Base-by-base conservation (phyloP, 1,140 invertebrate species). In the Ladona fulva region DNA sequence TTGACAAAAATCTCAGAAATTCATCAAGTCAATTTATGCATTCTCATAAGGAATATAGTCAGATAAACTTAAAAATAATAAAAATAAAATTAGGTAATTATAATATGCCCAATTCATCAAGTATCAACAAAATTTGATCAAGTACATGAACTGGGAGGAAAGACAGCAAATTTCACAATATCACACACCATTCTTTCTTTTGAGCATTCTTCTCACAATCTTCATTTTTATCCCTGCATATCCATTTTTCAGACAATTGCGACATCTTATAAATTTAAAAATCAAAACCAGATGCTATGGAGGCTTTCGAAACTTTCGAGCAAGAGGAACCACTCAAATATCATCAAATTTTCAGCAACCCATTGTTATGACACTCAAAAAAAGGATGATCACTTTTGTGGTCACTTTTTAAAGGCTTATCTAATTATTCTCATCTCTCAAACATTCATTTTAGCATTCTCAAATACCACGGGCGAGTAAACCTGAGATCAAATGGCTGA, bases 141-240 rank as follows among this genome's bases (percentile, higher is more conserved):
- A 66, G 3, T 22, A 66, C 3, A 66, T 66, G 16, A 19, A 22
- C 5, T 3, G 52, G n/a, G 14, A 66, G 12, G 52, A 66, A 66
- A 66, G 52, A 37, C 29, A 66, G 12, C 52, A 66, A 66, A 19
- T 66, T 66, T 66, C 52, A 66, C 52, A 19, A 66, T 66, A 66
- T 66, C 52, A 66, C 52, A 66, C 52, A 66, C 52, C 52, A 66
- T 66, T 22, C 52, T 19, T 66, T 66, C 14, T 66, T 52, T 66
- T 66, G 52, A 66, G 52, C 52, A 66, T 66, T 66, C 52, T 66
- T 66, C 52, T 66, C 52, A 66, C 52, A 66, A 66, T 66, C 52
- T 19, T 66, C 52, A 66, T 66, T 6, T 66, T 66, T 19, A 11
- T 66, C 52, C 52, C 52, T 66, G 52, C 52, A 66, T 66, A 66